Evolutionary conservation across 2,888 invertebrate genomes (phyloP).

Genomic region (Tuberolachnus salignus): DNA sequence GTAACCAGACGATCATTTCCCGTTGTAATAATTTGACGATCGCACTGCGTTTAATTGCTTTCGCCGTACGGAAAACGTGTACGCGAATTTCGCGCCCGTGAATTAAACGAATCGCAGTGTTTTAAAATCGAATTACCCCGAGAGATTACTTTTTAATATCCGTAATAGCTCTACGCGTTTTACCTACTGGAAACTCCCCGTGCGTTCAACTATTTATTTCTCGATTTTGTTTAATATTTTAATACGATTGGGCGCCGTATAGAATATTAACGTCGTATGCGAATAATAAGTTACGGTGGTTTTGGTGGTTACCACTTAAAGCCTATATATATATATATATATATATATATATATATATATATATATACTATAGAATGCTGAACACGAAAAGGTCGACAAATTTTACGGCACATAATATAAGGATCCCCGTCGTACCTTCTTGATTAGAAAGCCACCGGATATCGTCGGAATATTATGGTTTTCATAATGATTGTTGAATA

Average conservation of each 20-base stretch:
- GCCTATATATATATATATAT: neutral
- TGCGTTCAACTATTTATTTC: conserved; percentile 7
- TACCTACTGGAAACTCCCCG: neutral
- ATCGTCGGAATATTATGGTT: neutral
- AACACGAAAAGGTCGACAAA: conserved; percentile 43
- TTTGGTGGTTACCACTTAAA: neutral
- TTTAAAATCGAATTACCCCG: conserved; percentile 8
- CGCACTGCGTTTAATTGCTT: neutral
- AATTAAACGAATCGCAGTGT: neutral
- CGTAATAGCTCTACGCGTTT: neutral
- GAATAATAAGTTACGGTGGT: neutral
- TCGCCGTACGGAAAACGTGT: neutral
- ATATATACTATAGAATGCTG: conserved; percentile 17
- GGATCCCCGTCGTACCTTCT: conserved; percentile 7
- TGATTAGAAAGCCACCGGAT: conserved; percentile 21
- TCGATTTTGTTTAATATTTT: conserved; percentile 26
- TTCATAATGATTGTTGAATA: conserved; percentile 29
- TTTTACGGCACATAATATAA: conserved; percentile 6
- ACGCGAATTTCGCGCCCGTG: neutral
- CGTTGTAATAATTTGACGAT: neutral
- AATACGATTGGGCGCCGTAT: conserved; percentile 15
- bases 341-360: no score
- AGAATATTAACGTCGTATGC: conserved; percentile 25
- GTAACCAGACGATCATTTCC: neutral
- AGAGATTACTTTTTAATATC: conserved; percentile 34